Evolutionary conservation across 2,888 invertebrate genomes (phyloP), one percentile per base, ranked within the genome.

Genomic region (Rhimphoctona megacephalus): DNA sequence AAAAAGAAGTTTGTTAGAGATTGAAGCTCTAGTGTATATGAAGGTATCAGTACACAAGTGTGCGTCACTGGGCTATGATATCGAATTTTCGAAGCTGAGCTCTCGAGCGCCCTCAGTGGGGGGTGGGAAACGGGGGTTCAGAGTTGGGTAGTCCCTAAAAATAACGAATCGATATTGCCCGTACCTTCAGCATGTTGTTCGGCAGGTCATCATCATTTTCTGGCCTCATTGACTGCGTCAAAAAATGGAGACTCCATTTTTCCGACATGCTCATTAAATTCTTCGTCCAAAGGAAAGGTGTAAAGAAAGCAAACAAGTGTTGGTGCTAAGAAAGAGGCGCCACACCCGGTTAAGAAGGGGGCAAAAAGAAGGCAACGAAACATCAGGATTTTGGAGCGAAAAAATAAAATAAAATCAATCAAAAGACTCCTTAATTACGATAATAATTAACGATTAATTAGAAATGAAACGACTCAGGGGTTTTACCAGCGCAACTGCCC

Each of bases 131-230:
- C 73, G 87, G 90, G 91, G 92, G 89, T 90, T 86, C 89, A 84
- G 78, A 87, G 90, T 90, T 89, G 88, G 89, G 87, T 90, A 91
- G 90, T 89, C 92, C 92, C 92, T 92, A 92, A 92, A 92, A 92
- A 92, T 92, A 92, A 92, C 91, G 90, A 92, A 92, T 92, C 92
- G 92, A 92, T 92, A 92, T 91, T 89, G 90, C 89, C 89, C 85
- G 88, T 81, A 81, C 83, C 90, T 92, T 91, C 89, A 88, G 88
- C 90, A 89, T 90, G 90, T 90, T 87, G 89, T 90, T 89, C 89
- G 89, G 86, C 88, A 88, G 89, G 90, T 91, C 89, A 90, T 87
- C 87, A 87, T 83, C 78, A 81, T 86, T 67, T 66, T 36, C 30
- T 36, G 69, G 33, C 4, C 39, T 77, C 43, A 17, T 74, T 81